A percentile compares a stretch with the other conserved stretches of the same genome.
Evolutionary conservation across 2,888 invertebrate species (phyloP).

Genomic region (Phorcus lineatus): DNA sequence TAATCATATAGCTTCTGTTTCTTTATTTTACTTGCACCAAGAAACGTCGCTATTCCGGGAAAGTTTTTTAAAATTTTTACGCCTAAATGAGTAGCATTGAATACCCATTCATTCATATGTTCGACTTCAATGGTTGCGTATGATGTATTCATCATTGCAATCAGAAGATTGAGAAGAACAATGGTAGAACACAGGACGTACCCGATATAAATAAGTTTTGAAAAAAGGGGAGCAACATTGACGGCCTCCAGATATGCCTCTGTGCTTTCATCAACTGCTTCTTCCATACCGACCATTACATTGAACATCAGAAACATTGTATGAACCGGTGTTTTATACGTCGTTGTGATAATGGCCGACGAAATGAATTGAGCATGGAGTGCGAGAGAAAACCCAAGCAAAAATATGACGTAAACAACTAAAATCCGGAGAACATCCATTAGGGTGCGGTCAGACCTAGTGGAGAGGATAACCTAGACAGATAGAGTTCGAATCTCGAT

Average conservation of each 20-base stretch:
- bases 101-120: background rate
- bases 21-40: no score
- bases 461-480: no score
- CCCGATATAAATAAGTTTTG: background rate
- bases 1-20: no score
- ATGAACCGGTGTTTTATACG: background rate
- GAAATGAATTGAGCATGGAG: background rate
- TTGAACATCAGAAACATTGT: background rate
- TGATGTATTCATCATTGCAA: background rate
- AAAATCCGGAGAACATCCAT: background rate
- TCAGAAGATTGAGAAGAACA: background rate
- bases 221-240: background rate
- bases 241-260: background rate
- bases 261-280: background rate
- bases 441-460: no score
- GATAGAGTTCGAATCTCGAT: no score
- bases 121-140: background rate
- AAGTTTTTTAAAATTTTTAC: background rate
- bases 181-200: background rate
- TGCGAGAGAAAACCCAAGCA: background rate
- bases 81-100: background rate
- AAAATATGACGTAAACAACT: background rate
- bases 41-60: no score
- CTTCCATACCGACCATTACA: background rate
- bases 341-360: background rate